A percentile compares a stretch with the other conserved stretches of the same genome.
Conservation (phyloP, 37 sponge, comb jelly and placozoan genomes). For the Sycon ciliatum region DNA sequence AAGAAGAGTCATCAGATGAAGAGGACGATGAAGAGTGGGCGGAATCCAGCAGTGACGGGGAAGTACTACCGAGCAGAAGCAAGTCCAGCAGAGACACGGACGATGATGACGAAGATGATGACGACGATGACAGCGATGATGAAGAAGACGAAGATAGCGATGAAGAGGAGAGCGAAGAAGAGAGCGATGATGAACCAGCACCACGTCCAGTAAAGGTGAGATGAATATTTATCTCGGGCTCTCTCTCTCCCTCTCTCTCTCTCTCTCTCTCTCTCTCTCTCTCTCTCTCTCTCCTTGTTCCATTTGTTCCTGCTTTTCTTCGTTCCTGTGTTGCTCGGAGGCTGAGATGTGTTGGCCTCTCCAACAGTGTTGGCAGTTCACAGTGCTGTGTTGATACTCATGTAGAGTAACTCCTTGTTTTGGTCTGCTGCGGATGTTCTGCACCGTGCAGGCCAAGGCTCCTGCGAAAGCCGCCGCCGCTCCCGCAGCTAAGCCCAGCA, state of each 20-base stretch:
- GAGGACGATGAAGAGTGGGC: slow-evolving; percentile 30
- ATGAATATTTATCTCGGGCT: neutral
- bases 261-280: neutral
- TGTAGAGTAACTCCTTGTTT: too few species aligned
- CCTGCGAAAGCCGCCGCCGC: too few species aligned
- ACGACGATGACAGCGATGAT: slow-evolving; percentile 35
- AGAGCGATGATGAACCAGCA: too few species aligned
- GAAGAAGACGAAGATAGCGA: slow-evolving; percentile 5
- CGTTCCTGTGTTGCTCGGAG: too few species aligned
- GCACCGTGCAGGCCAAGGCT: too few species aligned
- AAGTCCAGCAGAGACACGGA: neutral
- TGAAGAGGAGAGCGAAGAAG: slow-evolving; percentile 40
- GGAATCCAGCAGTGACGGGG: slow-evolving; percentile 15
- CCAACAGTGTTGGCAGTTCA: too few species aligned
- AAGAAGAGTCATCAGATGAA: slow-evolving; percentile 27
- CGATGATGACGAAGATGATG: slow-evolving; percentile 27
- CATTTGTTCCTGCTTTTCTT: too few species aligned
- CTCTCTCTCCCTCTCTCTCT: neutral
- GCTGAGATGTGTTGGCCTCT: too few species aligned
- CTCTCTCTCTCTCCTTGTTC: neutral
- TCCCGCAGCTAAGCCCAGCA: too few species aligned
- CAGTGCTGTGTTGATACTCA: too few species aligned
- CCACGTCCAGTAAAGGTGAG: neutral
- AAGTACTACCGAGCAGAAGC: neutral
- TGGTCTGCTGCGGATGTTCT: too few species aligned